Evolutionary conservation across 2,113 vertebrate genomes (phyloP).

Genomic region (Cisticola juncidis): DNA sequence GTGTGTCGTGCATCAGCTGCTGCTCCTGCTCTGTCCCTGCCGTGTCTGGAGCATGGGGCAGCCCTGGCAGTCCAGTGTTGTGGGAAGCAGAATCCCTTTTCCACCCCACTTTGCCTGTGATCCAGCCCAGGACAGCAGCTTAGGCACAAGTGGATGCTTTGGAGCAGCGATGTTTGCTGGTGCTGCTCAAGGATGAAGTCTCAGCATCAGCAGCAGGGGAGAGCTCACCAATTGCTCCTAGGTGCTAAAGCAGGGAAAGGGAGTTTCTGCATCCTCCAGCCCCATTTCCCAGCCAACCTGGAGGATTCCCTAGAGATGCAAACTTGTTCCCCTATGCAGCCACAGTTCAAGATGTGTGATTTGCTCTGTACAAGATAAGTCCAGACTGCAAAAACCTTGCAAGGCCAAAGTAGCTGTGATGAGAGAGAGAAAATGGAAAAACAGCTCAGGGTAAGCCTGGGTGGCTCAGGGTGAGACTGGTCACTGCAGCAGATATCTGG

Average conservation of each 20-base stretch:
- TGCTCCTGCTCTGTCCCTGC: background rate
- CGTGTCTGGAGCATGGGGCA: accelerated
- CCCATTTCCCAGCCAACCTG: background rate
- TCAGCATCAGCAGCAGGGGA: accelerated
- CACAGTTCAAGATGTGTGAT: background rate
- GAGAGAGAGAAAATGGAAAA: background rate
- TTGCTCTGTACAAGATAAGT: accelerated
- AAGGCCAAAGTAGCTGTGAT: accelerated
- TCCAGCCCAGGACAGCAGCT: background rate
- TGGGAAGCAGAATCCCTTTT: background rate
- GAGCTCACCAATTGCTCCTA: background rate
- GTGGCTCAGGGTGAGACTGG: background rate
- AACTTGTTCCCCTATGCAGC: accelerated
- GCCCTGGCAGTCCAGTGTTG: accelerated
- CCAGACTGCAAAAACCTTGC: background rate
- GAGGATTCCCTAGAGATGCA: background rate
- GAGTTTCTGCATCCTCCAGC: background rate
- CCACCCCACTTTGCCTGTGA: background rate
- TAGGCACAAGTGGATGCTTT: background rate
- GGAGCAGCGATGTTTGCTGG: accelerated
- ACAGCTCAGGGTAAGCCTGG: background rate
- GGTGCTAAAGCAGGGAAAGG: background rate
- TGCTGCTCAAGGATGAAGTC: background rate
- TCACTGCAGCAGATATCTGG: background rate
- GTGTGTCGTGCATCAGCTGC: background rate